Evolutionary conservation across 2,888 invertebrate species (phyloP).

Genomic region (Cetonia aurata): DNA sequence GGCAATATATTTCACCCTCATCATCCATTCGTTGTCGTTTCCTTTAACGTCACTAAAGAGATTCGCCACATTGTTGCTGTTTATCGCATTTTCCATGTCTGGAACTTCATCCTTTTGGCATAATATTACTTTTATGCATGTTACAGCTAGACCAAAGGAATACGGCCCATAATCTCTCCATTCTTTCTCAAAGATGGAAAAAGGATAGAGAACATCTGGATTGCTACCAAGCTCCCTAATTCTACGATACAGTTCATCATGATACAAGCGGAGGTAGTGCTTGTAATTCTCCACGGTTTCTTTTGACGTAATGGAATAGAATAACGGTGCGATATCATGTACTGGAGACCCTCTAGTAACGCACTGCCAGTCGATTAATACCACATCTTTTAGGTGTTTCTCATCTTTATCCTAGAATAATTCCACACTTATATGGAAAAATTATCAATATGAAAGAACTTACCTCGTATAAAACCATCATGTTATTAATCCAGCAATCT

Average conservation of each 20-base stretch:
- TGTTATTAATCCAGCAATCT: slow-evolving; percentile 50
- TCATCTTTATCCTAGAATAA: background rate
- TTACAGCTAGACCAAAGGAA: background rate
- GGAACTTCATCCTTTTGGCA: background rate
- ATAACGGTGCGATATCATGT: slow-evolving; percentile 12
- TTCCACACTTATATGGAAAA: background rate
- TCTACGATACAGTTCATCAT: slow-evolving; percentile 3
- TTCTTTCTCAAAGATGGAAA: slow-evolving; percentile 16
- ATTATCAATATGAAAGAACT: background rate
- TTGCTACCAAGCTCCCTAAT: slow-evolving; percentile 26
- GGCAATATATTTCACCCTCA: background rate
- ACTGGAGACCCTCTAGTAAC: slow-evolving; percentile 16
- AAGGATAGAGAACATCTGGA: slow-evolving; percentile 18
- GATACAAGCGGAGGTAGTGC: slow-evolving; percentile 12
- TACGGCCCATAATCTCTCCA: slow-evolving; percentile 7
- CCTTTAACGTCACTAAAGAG: background rate
- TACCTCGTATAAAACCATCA: slow-evolving; percentile 48
- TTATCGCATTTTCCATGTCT: background rate
- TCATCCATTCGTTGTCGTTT: background rate
- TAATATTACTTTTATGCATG: background rate
- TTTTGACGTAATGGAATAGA: slow-evolving; percentile 9
- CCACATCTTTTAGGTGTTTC: slow-evolving; percentile 1
- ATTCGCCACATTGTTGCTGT: background rate
- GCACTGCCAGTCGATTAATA: slow-evolving; percentile 28
- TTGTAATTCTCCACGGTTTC: slow-evolving; percentile 10